Conservation (phyloP, 2,797 vertebrate species). For the Apogon hyalosoma region DNA sequence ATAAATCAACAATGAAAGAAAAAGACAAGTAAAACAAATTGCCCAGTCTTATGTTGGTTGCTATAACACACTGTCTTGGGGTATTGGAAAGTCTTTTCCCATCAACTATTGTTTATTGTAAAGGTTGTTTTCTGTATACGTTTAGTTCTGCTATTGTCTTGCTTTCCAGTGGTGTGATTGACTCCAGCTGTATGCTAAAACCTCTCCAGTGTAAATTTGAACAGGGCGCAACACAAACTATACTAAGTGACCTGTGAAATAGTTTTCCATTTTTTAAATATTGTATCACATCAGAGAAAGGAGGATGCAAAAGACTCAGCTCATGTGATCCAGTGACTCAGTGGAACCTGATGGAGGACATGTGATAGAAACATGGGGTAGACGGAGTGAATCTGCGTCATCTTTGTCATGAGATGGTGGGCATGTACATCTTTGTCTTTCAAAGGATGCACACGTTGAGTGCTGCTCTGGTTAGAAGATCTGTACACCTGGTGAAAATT, state of each 20-base stretch:
- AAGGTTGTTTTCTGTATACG: constrained; percentile 29
- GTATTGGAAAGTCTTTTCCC: constrained; percentile 46
- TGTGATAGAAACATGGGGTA: background rate
- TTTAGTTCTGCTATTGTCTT: constrained; percentile 51
- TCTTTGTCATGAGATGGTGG: too few species aligned
- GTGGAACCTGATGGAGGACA: background rate
- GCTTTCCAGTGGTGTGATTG: constrained; percentile 34
- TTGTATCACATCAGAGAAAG: background rate
- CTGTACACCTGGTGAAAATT: background rate
- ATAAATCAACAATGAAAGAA: constrained; percentile 61
- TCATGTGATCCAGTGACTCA: background rate
- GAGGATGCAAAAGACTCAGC: background rate
- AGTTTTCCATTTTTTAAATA: constrained; percentile 13
- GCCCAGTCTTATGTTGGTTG: constrained; percentile 32
- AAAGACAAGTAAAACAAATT: constrained; percentile 56
- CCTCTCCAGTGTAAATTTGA: constrained; percentile 22
- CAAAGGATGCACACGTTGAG: too few species aligned
- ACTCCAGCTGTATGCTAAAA: constrained; percentile 53
- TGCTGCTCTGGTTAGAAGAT: too few species aligned
- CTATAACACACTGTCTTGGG: constrained; percentile 35
- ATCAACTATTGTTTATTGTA: constrained; percentile 53
- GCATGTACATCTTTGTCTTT: too few species aligned
- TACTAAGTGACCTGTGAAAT: constrained; percentile 2
- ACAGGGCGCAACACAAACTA: constrained; percentile 25
- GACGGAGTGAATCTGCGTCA: too few species aligned